Evolutionary conservation across 2,888 invertebrate genomes (phyloP).

Genomic region (Nipponacmea schrenckii): DNA sequence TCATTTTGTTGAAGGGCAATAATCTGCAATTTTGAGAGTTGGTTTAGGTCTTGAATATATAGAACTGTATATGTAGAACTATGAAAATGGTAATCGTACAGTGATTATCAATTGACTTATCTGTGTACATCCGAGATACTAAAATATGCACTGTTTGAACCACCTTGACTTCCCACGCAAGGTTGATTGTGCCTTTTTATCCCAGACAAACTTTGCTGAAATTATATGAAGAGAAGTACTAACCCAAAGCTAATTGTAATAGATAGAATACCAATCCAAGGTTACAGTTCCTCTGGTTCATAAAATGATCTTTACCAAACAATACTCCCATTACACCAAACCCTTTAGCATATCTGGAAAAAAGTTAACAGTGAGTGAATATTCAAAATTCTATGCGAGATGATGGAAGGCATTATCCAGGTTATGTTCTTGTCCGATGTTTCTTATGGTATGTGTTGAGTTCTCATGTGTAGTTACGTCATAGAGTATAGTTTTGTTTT

Average conservation of each 20-base stretch:
- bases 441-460: too few relatives aligned
- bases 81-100: too few relatives aligned
- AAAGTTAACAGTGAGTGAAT: not conserved
- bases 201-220: too few relatives aligned
- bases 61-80: too few relatives aligned
- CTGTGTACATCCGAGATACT: not conserved
- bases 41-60: not conserved
- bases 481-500: too few relatives aligned
- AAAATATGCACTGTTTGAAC: not conserved
- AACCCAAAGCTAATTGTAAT: constrained; percentile 73
- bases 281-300: constrained; percentile 83
- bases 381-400: too few relatives aligned
- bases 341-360: constrained; percentile 82
- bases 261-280: constrained; percentile 83
- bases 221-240: constrained; percentile 7
- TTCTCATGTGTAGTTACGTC: too few relatives aligned
- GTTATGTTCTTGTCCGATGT: too few relatives aligned
- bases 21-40: too few relatives aligned
- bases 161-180: too few relatives aligned
- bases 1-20: not conserved
- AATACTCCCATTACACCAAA: constrained; percentile 79
- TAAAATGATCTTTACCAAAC: constrained; percentile 74
- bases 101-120: not conserved
- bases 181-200: too few relatives aligned
- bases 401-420: too few relatives aligned